These are phyloP conservation scores for Pedetes capensis DNA, from an alignment of 2,113 vertebrate genomes.

Conservation along the genomic window DNA sequence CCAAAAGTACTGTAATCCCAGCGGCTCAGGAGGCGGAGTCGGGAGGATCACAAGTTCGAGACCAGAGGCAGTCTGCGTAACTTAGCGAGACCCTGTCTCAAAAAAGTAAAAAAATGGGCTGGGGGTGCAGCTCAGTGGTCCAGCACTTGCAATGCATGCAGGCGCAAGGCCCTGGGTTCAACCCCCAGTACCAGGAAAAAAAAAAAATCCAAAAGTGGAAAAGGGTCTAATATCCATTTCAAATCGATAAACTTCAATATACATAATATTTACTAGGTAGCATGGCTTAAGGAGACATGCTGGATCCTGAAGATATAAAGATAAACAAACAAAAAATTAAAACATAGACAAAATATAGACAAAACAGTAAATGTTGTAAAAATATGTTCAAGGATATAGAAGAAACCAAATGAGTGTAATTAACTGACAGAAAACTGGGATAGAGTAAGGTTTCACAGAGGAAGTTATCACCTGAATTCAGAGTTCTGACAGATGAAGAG, in stretches of 20 bases:
- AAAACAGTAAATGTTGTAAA: background rate
- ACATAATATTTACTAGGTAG: constrained; percentile 37
- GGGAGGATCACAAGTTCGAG: too few species aligned
- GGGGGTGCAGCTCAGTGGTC: too few species aligned
- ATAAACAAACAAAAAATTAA: constrained; percentile 16
- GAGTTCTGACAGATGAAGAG: constrained; percentile 28
- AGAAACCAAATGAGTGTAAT: background rate
- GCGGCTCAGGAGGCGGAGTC: too few species aligned
- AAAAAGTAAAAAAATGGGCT: too few species aligned
- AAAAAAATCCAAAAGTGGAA: background rate
- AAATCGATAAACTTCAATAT: constrained; percentile 43
- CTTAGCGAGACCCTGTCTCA: too few species aligned
- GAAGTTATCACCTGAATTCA: background rate
- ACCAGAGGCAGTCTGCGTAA: too few species aligned
- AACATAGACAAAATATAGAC: too few species aligned
- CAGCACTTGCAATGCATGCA: too few species aligned
- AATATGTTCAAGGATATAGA: background rate
- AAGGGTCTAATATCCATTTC: constrained; percentile 33
- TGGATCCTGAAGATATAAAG: constrained; percentile 33
- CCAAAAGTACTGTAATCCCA: too few species aligned
- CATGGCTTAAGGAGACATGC: background rate
- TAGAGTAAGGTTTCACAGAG: constrained; percentile 7
- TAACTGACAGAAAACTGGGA: background rate
- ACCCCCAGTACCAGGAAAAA: too few species aligned
- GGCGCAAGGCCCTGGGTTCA: too few species aligned